phyloP scores from a whole-genome alignment of 1,140 invertebrate species.

The Pararge aegeria region DNA sequence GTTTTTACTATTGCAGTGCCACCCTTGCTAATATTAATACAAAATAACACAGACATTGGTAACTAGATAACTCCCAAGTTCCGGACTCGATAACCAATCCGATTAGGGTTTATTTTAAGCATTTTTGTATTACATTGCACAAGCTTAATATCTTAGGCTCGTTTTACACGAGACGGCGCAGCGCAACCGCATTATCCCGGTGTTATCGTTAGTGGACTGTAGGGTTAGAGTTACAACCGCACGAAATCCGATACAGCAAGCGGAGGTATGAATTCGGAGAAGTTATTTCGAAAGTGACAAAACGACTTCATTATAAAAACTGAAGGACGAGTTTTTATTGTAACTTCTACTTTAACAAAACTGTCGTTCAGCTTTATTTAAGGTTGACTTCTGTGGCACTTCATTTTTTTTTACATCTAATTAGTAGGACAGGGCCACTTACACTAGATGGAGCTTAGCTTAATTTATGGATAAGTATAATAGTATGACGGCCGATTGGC shows the following conservation, averaged over 20 bases:
- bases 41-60: too few species aligned
- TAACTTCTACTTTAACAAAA: neutral
- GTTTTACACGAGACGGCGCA: conserved; percentile 28
- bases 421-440: too few species aligned
- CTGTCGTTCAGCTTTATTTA: too few species aligned
- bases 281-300: conserved; percentile 29
- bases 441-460: too few species aligned
- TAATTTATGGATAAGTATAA: too few species aligned
- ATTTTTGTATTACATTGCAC: neutral
- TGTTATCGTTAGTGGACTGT: conserved; percentile 19
- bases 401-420: too few species aligned
- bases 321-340: neutral
- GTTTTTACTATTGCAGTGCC: too few species aligned
- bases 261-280: conserved; percentile 21
- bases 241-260: conserved; percentile 29
- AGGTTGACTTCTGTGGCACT: too few species aligned
- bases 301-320: conserved; percentile 19
- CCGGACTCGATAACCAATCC: neutral
- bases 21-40: too few species aligned
- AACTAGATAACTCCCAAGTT: too few species aligned
- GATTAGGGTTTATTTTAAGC: conserved; percentile 1
- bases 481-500: too few species aligned
- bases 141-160: conserved; percentile 11
- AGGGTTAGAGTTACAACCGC: conserved; percentile 34
- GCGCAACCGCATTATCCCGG: conserved; percentile 39